Conservation (phyloP, 2,113 vertebrate genomes). For the Heliornis fulica region DNA sequence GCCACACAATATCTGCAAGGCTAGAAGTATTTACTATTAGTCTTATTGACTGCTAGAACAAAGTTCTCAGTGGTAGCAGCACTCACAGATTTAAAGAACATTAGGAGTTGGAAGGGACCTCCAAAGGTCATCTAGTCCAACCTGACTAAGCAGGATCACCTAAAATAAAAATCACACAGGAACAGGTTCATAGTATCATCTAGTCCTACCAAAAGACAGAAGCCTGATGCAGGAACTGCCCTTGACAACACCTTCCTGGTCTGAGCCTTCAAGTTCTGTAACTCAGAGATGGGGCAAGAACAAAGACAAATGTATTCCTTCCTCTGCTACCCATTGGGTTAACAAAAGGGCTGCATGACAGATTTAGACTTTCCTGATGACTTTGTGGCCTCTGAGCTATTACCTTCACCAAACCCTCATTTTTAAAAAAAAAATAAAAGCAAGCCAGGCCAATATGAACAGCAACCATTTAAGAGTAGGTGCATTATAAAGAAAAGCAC, state of each 20-base stretch:
- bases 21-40: not conserved
- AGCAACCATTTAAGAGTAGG: not conserved
- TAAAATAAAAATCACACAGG: too few relatives aligned
- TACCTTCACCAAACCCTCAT: not conserved
- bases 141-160: too few relatives aligned
- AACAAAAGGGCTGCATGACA: not conserved
- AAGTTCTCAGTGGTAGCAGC: not conserved
- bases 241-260: not conserved
- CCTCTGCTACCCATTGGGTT: not conserved
- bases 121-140: too few relatives aligned
- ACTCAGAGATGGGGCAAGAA: not conserved
- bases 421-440: not conserved
- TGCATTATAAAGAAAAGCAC: not conserved
- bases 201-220: not conserved
- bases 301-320: not conserved
- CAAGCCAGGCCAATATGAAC: not conserved
- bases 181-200: not conserved
- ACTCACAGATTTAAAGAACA: too few relatives aligned
- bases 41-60: not conserved
- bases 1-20: not conserved
- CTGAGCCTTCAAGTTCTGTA: not conserved
- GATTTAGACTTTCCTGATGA: not conserved
- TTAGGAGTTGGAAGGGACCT: too few relatives aligned
- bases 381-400: not conserved
- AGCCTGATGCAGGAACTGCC: not conserved